Base-by-base conservation (phyloP, 2,113 vertebrate genomes). In the Sinocyclocheilus anshuiensis region DNA sequence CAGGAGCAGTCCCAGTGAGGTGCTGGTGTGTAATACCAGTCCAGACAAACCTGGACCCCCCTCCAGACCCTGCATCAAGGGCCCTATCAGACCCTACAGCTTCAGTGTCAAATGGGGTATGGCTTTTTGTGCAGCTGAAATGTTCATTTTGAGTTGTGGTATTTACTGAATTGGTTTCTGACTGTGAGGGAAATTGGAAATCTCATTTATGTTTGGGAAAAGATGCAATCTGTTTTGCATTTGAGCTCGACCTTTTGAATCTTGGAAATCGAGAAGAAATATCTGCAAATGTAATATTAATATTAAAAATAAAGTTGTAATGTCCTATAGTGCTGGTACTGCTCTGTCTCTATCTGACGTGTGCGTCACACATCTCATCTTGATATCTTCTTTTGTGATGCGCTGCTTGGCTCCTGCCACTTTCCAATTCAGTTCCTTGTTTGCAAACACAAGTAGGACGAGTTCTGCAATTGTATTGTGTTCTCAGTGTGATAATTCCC, bases 11-110 rank as follows among this genome's bases (percentile, higher is more conserved):
- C 97, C 98, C 42, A 99, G 98, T 1, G 98, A 99, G 92, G 96
- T 99, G 86, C 80, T 99, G 94, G 97, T 98, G 75, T 99, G 97
- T 89, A 98, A 97, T 75, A 99, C 98, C 61, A 98, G 96, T 86
- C 97, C 98, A 0, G 98, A 99, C 93, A 96, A 97, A 91, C 98
- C 98, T 0, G 98, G 97, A 22, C 96, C 98, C 79, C 98, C 98
- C 0, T 96, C 96, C 86, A 95, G 95, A 86, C 97, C 97, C 0
- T 90, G 95, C 55, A 87, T 97, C 84, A 95, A 94, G 57, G 94
- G 95, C 3, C 93, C 95, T 0, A 22, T 96, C 69, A 96, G 96
- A n/a, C 94, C 97, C 79, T 96, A 97, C 18, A 94, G 96, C 92
- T 97, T 99, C 2, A 96, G 94, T 9, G 95, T 98, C 88, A 96